phyloP scores from a whole-genome alignment of 2,113 vertebrate species.

The Tragulus kanchil region DNA sequence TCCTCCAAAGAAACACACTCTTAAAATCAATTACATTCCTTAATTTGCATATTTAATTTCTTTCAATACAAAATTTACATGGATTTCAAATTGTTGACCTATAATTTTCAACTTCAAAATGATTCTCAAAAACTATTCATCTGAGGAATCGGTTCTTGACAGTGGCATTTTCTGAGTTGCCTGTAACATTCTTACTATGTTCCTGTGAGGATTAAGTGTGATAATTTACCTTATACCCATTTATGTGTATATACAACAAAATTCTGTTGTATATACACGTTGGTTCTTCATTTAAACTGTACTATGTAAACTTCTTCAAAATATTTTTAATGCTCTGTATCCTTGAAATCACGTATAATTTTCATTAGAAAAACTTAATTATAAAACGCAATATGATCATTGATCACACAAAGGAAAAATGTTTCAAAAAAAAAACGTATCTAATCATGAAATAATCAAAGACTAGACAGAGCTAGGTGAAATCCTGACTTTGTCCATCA shows the following conservation, averaged over 20 bases:
- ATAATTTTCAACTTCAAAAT: slow-evolving; percentile 43
- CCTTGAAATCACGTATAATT: too few species aligned
- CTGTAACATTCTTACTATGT: not conserved
- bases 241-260: slow-evolving; percentile 24
- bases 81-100: not conserved
- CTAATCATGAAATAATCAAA: not conserved
- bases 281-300: not conserved
- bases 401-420: not conserved
- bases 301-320: slow-evolving; percentile 8
- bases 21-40: not conserved
- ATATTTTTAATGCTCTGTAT: slow-evolving; percentile 24
- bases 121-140: not conserved
- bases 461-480: not conserved
- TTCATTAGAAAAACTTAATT: too few species aligned
- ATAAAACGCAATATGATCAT: not conserved
- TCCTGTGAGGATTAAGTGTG: not conserved
- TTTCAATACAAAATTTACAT: not conserved
- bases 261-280: not conserved
- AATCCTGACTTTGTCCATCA: not conserved
- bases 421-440: not conserved
- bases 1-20: not conserved
- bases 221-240: not conserved
- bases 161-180: not conserved
- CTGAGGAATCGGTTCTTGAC: not conserved
- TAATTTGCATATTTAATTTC: slow-evolving; percentile 21